Conservation (phyloP, 30 jellyfish, hydroid and myxozoan species). For the Nemopilema nomurai region DNA sequence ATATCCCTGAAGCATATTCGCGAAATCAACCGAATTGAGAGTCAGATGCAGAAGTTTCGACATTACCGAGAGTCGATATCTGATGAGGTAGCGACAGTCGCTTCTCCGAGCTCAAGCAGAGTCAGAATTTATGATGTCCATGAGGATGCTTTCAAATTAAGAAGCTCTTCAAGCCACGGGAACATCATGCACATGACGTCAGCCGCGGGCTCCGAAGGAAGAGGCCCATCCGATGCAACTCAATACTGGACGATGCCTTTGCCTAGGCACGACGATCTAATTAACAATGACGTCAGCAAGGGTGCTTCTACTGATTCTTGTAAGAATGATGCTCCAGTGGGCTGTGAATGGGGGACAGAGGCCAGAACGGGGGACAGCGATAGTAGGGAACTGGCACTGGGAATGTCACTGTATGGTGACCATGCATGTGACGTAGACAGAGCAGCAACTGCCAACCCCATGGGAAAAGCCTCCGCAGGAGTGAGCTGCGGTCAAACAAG, state of each 20-base stretch:
- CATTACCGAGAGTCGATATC: constrained; percentile 18
- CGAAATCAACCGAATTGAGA: constrained; percentile 35
- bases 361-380: background rate
- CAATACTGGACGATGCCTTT: background rate
- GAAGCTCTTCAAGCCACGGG: background rate
- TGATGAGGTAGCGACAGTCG: constrained; percentile 6
- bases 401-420: background rate
- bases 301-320: background rate
- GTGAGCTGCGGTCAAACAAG: background rate
- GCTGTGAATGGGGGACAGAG: background rate
- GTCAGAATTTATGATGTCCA: background rate
- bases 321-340: background rate
- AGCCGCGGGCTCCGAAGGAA: background rate
- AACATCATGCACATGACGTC: background rate
- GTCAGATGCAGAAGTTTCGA: constrained; percentile 21
- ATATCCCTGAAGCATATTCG: constrained; percentile 35
- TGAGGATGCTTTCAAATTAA: background rate
- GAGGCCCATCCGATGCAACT: background rate
- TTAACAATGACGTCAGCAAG: background rate
- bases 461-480: background rate
- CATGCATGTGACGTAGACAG: background rate
- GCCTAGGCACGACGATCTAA: background rate
- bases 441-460: background rate
- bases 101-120: background rate
- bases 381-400: background rate